Conservation (phyloP, 1,140 invertebrate species). For the Pomacea maculata region DNA sequence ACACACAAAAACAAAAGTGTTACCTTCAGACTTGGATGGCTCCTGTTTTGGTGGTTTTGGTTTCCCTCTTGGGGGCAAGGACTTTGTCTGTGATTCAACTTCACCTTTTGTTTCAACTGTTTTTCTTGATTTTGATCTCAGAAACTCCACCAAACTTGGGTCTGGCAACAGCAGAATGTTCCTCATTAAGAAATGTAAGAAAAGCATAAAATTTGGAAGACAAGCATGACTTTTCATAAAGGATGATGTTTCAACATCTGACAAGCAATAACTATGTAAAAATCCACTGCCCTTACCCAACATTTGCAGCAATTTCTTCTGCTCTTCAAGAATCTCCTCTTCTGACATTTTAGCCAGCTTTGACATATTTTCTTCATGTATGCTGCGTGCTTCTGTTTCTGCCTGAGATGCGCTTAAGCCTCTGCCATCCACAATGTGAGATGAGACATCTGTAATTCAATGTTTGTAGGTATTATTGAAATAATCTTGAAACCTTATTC, state of each 20-base stretch:
- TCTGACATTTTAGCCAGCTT: constrained; percentile 75
- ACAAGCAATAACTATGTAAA: constrained; percentile 3
- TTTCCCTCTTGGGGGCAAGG: neutral
- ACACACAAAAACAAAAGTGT: too few species aligned
- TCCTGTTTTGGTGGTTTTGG: neutral
- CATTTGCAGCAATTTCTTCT: constrained; percentile 72
- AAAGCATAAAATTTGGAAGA: neutral
- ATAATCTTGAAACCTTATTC: too few species aligned
- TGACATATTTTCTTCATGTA: constrained; percentile 80
- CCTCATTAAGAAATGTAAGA: neutral
- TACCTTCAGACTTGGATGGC: neutral
- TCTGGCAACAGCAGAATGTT: constrained; percentile 43
- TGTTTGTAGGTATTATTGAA: too few species aligned
- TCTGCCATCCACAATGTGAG: constrained; percentile 37
- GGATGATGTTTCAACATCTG: too few species aligned
- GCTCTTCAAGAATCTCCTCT: constrained; percentile 80
- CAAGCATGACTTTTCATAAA: neutral
- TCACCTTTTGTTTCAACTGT: constrained; percentile 12
- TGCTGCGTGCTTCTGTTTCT: constrained; percentile 69
- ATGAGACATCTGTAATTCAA: neutral
- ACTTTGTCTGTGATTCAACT: constrained; percentile 1
- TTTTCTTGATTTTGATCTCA: constrained; percentile 33
- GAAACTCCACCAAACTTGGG: constrained; percentile 41
- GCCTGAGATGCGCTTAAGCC: constrained; percentile 50
- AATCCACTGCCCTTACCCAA: constrained; percentile 65